Base-by-base conservation (phyloP, 2,888 invertebrate species). In the Psylliodes chrysocephalus region DNA sequence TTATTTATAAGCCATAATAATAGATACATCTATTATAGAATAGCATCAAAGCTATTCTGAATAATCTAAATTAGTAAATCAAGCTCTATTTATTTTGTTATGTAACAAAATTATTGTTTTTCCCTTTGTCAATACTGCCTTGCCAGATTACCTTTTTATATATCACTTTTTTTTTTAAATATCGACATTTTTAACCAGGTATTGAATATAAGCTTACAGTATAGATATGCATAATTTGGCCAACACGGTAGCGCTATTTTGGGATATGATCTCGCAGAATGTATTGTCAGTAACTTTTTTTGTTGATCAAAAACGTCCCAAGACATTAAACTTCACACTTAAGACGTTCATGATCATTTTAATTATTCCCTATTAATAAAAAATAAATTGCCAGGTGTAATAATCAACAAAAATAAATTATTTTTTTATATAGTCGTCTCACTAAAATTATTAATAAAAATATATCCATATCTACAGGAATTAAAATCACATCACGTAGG, bases 371-470 rank as follows among this genome's bases (percentile, higher is more conserved):
- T 40, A 54, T 42, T 7, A n/a, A 15, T 30, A 51, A 40, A 54
- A 54, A 54, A 54, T 40, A 42, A 65, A 66, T 63, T 66, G 63
- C 62, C 53, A 52, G 56, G 56, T 66, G 65, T 60, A 71, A 68
- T 64, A 68, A 70, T 63, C 69, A 72, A 70, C 69, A 71, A 68
- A 68, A 71, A 72, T 71, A 71, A 70, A 65, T 70, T 71, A 70
- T 70, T 49, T 55, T 65, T 66, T 60, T 63, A 64, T 64, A 64
- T 18, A 42, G 42, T 55, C 59, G 44, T 71, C 70, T 70, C 70
- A 71, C 71, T 71, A 69, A 70, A 66, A 71, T 74, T 64, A 61
- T 72, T 69, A 71, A 73, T 70, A 72, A 73, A 75, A 73, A 72
- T 72, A 72, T 68, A 70, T 73, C 62, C 70, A 66, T 70, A 66